Conservation (phyloP, 2,888 invertebrate species). For the Abrostola triplasia region DNA sequence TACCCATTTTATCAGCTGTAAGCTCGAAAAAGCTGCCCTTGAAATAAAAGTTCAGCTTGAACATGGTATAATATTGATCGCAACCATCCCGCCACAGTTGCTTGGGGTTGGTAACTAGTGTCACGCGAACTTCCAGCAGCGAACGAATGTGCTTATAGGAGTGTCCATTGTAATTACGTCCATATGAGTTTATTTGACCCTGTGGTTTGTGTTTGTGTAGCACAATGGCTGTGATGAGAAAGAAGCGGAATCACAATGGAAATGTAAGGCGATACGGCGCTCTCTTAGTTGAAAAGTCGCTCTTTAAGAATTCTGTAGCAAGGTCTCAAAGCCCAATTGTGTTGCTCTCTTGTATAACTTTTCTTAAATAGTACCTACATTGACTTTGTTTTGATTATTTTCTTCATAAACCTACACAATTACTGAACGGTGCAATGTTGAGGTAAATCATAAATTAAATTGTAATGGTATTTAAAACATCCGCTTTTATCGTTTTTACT, state of each 20-base stretch:
- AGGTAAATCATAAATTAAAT: conserved; percentile 20
- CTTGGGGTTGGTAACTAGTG: conserved; percentile 62
- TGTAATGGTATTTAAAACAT: conserved; percentile 18
- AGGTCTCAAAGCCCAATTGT: conserved; percentile 7
- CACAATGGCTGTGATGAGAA: conserved; percentile 62
- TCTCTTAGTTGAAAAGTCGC: conserved; percentile 8
- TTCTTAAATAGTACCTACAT: not conserved
- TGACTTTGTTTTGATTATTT: no score
- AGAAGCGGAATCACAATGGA: conserved; percentile 53
- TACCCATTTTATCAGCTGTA: conserved; percentile 45
- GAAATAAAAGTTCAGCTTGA: conserved; percentile 65
- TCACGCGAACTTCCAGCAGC: conserved; percentile 77
- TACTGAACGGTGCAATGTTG: no score
- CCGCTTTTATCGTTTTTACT: conserved; percentile 16
- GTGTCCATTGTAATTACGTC: conserved; percentile 60
- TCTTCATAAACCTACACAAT: no score
- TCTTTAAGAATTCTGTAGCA: conserved; percentile 14
- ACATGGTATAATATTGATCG: conserved; percentile 72
- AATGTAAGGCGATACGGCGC: conserved; percentile 52
- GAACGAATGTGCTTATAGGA: conserved; percentile 67
- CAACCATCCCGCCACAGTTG: conserved; percentile 59
- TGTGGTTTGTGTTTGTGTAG: conserved; percentile 34
- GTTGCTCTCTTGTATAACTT: conserved; percentile 6
- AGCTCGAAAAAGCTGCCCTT: conserved; percentile 61
- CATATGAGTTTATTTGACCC: conserved; percentile 38